phyloP scores from a whole-genome alignment of 2,888 invertebrate species.

The Hipparchia semele region DNA sequence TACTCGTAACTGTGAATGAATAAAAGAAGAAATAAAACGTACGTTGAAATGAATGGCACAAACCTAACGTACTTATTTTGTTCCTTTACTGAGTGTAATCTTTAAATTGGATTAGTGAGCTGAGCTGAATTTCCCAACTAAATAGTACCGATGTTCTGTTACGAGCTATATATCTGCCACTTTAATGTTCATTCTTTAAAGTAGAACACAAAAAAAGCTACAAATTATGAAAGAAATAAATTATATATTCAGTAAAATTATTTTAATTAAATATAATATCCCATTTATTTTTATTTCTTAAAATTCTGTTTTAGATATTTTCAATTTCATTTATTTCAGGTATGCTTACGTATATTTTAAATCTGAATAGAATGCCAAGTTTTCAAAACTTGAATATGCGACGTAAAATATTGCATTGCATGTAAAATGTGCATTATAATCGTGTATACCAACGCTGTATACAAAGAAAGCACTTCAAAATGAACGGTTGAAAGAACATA shows the following conservation, averaged over 20 bases:
- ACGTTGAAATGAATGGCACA: neutral
- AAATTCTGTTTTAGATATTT: too few relatives aligned
- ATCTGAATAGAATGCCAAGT: neutral
- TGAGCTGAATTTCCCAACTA: neutral
- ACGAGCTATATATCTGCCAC: neutral
- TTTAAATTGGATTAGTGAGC: slow-evolving; percentile 6
- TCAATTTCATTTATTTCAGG: too few relatives aligned
- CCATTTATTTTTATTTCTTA: too few relatives aligned
- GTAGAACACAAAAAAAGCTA: too few relatives aligned
- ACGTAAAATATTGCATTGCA: neutral
- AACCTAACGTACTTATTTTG: neutral
- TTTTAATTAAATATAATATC: too few relatives aligned
- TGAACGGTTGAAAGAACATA: neutral
- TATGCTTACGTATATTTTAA: neutral
- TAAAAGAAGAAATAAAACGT: slow-evolving; percentile 8
- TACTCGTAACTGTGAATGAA: neutral
- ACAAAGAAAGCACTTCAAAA: neutral
- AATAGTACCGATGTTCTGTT: neutral
- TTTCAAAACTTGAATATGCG: neutral
- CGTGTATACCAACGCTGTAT: neutral
- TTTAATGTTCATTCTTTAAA: neutral
- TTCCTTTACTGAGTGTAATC: slow-evolving; percentile 7
- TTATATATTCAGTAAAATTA: too few relatives aligned
- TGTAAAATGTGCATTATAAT: neutral
- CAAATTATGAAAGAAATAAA: too few relatives aligned